Percentiles rank a stretch among this genome's conserved stretches.
These are phyloP conservation scores for Byasa hedistus DNA, from an alignment of 2,888 invertebrate species.

Conservation along the genomic window DNA sequence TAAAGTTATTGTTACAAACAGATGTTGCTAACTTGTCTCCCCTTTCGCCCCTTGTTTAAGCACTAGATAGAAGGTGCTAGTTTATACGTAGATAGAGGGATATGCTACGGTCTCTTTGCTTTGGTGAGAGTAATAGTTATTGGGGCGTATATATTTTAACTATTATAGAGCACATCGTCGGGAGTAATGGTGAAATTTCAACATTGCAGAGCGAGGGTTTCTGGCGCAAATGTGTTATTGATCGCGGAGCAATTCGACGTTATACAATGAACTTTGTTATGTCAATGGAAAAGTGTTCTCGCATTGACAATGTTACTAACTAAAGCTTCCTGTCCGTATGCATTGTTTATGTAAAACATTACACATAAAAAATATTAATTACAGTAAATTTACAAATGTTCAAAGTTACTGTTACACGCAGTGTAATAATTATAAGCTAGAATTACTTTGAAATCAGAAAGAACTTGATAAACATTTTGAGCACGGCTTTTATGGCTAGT, in stretches of 20 bases:
- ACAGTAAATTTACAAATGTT: no score
- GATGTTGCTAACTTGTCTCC: conserved; percentile 40
- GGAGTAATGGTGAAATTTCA: not conserved
- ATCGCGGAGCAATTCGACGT: conserved; percentile 5
- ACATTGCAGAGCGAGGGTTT: not conserved
- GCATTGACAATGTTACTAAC: not conserved
- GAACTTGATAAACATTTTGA: no score
- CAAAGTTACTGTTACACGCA: no score
- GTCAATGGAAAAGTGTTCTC: not conserved
- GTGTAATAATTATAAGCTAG: no score
- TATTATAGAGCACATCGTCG: not conserved
- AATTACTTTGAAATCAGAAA: no score
- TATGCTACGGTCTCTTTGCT: conserved; percentile 17
- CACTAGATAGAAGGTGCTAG: conserved; percentile 9
- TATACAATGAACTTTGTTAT: not conserved
- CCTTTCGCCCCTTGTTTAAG: conserved; percentile 25
- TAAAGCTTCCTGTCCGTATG: not conserved
- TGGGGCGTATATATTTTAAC: conserved; percentile 12
- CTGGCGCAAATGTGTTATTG: conserved; percentile 2
- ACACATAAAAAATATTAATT: not conserved
- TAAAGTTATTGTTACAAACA: conserved; percentile 41
- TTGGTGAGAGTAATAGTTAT: not conserved
- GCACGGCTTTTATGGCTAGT: no score
- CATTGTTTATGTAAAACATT: not conserved
- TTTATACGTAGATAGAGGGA: conserved; percentile 8